phyloP scores from a whole-genome alignment of 1,140 invertebrate genomes.

The Leucophenga varia region DNA sequence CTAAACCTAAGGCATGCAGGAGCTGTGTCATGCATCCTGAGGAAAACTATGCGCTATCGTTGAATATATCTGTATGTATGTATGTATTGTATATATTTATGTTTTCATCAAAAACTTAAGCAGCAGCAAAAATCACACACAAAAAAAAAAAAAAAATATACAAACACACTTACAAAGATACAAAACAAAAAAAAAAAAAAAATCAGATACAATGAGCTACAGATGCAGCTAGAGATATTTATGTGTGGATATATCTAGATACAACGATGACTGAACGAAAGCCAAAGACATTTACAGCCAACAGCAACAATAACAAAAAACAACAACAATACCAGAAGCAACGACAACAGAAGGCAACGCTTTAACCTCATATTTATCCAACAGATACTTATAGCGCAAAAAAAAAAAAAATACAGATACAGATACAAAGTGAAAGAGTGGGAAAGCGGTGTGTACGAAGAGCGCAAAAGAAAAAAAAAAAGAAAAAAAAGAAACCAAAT shows the following conservation, averaged over 20 bases:
- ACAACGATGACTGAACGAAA: too few species aligned
- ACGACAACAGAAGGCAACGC: slow-evolving; percentile 40
- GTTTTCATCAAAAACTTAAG: slow-evolving; percentile 21
- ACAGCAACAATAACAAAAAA: slow-evolving; percentile 13
- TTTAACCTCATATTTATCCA: slow-evolving; percentile 57
- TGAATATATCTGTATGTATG: too few species aligned
- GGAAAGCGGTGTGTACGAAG: slow-evolving; percentile 16
- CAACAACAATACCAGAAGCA: slow-evolving; percentile 1
- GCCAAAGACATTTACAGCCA: slow-evolving; percentile 8
- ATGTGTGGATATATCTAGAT: too few species aligned
- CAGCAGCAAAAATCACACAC: too few species aligned
- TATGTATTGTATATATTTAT: too few species aligned
- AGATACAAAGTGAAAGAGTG: slow-evolving; percentile 14
- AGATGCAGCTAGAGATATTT: too few species aligned
- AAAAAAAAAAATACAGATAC: slow-evolving; percentile 23
- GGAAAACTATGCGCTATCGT: too few species aligned
- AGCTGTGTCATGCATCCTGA: too few species aligned
- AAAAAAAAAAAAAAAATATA: slow-evolving; percentile 16
- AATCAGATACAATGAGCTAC: too few species aligned
- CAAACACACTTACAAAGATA: too few species aligned
- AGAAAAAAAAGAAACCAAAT: slow-evolving; percentile 15
- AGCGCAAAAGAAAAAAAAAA: slow-evolving; percentile 12
- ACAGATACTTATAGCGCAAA: slow-evolving; percentile 52
- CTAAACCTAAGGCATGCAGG: too few species aligned
- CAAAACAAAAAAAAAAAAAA: too few species aligned